Conservation (phyloP, 2,113 vertebrate genomes). For the Alosa alosa region DNA sequence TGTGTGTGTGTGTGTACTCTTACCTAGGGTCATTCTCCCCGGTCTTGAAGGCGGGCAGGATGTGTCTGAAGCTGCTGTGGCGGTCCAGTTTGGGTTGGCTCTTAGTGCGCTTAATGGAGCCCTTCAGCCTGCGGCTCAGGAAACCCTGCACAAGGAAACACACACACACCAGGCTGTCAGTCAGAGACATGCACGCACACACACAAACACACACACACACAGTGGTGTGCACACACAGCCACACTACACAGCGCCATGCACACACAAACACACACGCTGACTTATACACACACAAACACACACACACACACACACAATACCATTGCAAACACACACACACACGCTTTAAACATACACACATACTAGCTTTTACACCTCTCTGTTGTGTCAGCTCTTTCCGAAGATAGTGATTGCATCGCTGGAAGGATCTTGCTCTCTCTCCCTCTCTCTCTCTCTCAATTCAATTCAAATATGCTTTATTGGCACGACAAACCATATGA, state of each 20-base stretch:
- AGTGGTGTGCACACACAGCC: neutral
- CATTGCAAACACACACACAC: neutral
- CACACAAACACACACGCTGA: neutral
- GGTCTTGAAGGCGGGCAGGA: constrained; percentile 79
- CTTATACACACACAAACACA: neutral
- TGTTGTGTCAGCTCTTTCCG: neutral
- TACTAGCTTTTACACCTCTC: no score
- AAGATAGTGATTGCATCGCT: no score
- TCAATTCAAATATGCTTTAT: no score
- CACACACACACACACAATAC: neutral
- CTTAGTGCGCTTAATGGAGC: constrained; percentile 91
- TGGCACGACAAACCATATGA: no score
- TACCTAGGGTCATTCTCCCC: constrained; percentile 85
- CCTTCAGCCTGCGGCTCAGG: constrained; percentile 88
- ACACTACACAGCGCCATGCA: no score
- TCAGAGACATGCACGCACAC: neutral
- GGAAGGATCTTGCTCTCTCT: neutral
- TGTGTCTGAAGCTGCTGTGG: constrained; percentile 83
- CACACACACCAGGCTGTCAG: neutral
- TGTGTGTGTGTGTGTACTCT: constrained; percentile 28
- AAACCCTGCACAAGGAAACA: constrained; percentile 70
- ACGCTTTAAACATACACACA: neutral
- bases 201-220: neutral
- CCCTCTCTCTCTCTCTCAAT: no score
- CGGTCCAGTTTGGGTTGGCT: constrained; percentile 90